Base-by-base conservation (phyloP, 2,888 invertebrate species). In the Isoperla grammatica region DNA sequence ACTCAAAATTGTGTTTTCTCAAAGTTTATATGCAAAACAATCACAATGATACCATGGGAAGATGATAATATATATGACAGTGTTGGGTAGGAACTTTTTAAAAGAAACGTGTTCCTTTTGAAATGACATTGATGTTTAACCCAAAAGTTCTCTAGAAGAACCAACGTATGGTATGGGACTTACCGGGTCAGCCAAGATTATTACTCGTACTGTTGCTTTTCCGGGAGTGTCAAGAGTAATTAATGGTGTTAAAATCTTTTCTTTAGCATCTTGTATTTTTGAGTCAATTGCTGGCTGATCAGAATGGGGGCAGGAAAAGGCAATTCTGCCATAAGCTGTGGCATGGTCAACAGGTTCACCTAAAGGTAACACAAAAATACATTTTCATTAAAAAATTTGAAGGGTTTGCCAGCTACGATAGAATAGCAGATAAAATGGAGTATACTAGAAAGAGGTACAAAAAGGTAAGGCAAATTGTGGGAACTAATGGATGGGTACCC, bases 161-260 rank as follows among this genome's bases (percentile, higher is more conserved):
- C n/a, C n/a, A n/a, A n/a, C n/a, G n/a, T n/a, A n/a, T n/a, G n/a
- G n/a, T n/a, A n/a, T n/a, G n/a, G n/a, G n/a, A 70, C 75, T 74
- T 72, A 83, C 86, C 0, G 98, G 97, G 79, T 99, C 98, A 1
- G 93, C 94, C 2, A 98, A 78, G 69, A 99, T 98, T 60, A 99
- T 90, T 35, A 99, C 98, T 64, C 91, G 81, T 0, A 99, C 98
- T 0, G 93, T 91, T 0, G 96, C 96, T 75, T 98, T 99, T 48
- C 95, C 98, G 0, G 98, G 98, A 0, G 99, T 99, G 70, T 95
- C 94, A 64, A 99, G 77, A n/a, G 88, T 88, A 57, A 95, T 86
- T 17, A 96, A 78, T 0, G 95, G 94, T 0, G 92, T 97, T 12
- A 97, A 77, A 66, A 98, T 90, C 37, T 82, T 88, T 61, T 84